Evolutionary conservation across 2,797 vertebrate species (phyloP), one percentile per base, ranked within the genome.

Genomic region (Tenualosa thibaudeaui): DNA sequence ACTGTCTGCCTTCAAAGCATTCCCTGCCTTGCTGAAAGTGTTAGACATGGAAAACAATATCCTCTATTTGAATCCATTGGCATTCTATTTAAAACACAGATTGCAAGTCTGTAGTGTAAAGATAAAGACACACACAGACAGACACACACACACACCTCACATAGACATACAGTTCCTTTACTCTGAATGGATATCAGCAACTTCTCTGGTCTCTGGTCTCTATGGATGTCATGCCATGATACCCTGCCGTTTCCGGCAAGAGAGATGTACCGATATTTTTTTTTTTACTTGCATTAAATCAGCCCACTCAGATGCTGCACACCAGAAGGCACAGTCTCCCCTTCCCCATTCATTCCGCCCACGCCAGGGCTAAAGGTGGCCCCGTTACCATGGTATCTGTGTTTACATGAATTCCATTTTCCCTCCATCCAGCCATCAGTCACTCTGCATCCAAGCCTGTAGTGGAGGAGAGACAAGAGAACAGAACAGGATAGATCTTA

Each of bases 321-420:
- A 58, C 19, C 56, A 58, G 56, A 58, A 58, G 56, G 56, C 56
- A 22, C 19, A 58, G 5, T 58, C 56, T 58, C 56, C 56, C 56
- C 56, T 58, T 58, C 56, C 56, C 56, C 56, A 58, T 58, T 17
- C 19, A 58, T 58, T n/a, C 22, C 56, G 22, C 56, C 56, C 22
- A 58, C 56, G 22, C 56, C 13, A 75, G 37, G 68, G 68, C 68
- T 19, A 75, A 40, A 40, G 68, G 37, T 31, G 17, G 68, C 68
- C 31, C 31, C 37, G 68, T 75, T 75, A 75, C 68, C 68, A 75
- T 75, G 68, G 68, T 31, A 43, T 75, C 68, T 75, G 68, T 40
- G 15, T 40, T 75, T 19, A 75, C 13, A 40, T 43, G 31, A 75
- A 43, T 75, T 17, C 65, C 65, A 71, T 71, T 71, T 71, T 40